These are phyloP conservation scores for Polietes domitor DNA, from an alignment of 2,888 invertebrate species.

Conservation along the genomic window DNA sequence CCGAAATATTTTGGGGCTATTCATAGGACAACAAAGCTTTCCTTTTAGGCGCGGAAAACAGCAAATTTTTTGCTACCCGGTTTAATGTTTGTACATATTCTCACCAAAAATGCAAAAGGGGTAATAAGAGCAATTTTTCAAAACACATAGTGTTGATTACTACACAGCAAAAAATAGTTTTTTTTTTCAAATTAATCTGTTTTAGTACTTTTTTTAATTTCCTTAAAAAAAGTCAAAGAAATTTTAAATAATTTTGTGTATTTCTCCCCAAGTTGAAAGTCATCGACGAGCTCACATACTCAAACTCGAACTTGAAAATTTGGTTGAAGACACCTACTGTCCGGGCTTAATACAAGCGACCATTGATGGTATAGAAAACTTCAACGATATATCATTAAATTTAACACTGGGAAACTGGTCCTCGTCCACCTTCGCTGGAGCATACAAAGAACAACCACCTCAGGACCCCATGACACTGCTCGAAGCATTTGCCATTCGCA, in stretches of 20 bases:
- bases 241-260: no score
- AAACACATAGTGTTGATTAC: no score
- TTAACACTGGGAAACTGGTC: conserved; percentile 62
- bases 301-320: conserved; percentile 58
- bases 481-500: conserved; percentile 73
- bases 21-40: no score
- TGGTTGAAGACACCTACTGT: conserved; percentile 71
- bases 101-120: no score
- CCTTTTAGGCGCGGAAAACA: no score
- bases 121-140: no score
- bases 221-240: no score
- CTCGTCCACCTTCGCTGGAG: background rate
- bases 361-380: conserved; percentile 70
- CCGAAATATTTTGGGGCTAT: no score
- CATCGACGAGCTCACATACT: conserved; percentile 18
- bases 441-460: conserved; percentile 41
- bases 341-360: conserved; percentile 73
- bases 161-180: no score
- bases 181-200: no score
- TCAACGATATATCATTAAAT: conserved; percentile 70
- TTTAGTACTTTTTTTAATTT: background rate
- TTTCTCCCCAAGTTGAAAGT: conserved; percentile 19
- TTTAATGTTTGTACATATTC: no score
- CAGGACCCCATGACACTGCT: conserved; percentile 73
- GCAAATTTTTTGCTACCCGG: no score